A percentile compares a stretch with the other conserved stretches of the same genome.
These are phyloP conservation scores for Gymnocheta viridis DNA, from an alignment of 2,888 invertebrate species.

Conservation along the genomic window DNA sequence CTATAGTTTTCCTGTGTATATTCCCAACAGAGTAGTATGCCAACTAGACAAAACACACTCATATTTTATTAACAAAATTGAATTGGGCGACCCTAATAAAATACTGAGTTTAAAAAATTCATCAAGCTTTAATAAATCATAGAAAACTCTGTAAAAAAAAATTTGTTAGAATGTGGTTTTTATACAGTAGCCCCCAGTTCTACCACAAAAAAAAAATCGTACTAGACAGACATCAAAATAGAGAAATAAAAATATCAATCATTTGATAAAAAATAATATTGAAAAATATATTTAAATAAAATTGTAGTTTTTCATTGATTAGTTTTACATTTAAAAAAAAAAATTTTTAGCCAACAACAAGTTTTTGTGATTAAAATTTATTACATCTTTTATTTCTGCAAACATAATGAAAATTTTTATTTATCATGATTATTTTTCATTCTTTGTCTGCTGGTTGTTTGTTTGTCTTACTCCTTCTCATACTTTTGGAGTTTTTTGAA, in stretches of 20 bases:
- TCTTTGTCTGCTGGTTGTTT: background rate
- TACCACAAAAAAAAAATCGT: background rate
- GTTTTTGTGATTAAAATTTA: constrained; percentile 50
- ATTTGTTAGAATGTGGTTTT: constrained; percentile 53
- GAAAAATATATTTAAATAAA: constrained; percentile 53
- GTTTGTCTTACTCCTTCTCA: background rate
- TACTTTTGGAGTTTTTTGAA: background rate
- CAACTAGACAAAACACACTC: too few relatives aligned
- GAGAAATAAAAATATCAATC: constrained; percentile 30
- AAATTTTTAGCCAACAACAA: constrained; percentile 24
- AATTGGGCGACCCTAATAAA: background rate
- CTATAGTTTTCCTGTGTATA: too few relatives aligned
- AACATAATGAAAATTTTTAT: background rate
- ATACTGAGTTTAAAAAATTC: constrained; percentile 15
- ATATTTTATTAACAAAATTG: too few relatives aligned
- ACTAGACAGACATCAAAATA: background rate
- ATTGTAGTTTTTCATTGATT: constrained; percentile 62
- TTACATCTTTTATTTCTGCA: constrained; percentile 35
- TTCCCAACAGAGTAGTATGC: too few relatives aligned
- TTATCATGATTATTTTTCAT: background rate
- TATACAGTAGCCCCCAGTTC: background rate
- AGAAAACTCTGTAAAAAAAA: constrained; percentile 43
- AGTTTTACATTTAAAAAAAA: constrained; percentile 57
- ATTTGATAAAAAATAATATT: constrained; percentile 19
- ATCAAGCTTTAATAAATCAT: constrained; percentile 62